phyloP scores from a whole-genome alignment of 2,888 invertebrate genomes.

The Caenorhabditis wallacei region DNA sequence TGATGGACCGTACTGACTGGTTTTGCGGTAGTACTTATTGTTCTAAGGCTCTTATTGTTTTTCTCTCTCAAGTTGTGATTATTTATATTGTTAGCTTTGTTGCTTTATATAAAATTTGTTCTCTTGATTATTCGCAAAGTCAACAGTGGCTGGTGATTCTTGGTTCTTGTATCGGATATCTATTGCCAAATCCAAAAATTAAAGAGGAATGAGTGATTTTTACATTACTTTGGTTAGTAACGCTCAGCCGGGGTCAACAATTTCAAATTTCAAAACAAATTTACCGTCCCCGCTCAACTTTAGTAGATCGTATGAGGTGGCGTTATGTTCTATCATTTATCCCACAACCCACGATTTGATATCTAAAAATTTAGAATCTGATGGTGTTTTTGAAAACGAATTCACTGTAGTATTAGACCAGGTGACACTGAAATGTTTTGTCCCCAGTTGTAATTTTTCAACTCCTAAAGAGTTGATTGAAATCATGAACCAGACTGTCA shows the following conservation, averaged over 20 bases:
- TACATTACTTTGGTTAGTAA: slow-evolving; percentile 33
- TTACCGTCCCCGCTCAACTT: slow-evolving; percentile 4
- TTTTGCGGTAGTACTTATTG: slow-evolving; percentile 21
- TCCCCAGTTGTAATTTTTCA: not conserved
- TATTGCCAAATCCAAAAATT: slow-evolving; percentile 38
- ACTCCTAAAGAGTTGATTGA: not conserved
- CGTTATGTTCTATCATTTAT: slow-evolving; percentile 22
- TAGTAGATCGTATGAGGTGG: slow-evolving; percentile 17
- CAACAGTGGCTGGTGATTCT: slow-evolving; percentile 27
- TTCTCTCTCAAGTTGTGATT: slow-evolving; percentile 24
- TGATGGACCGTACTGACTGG: slow-evolving; percentile 23
- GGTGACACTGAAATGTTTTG: too few relatives aligned
- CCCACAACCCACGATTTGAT: slow-evolving; percentile 35
- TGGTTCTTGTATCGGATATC: slow-evolving; percentile 29
- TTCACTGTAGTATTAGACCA: not conserved
- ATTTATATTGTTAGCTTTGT: slow-evolving; percentile 30
- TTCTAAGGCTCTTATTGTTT: slow-evolving; percentile 36
- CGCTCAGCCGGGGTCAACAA: slow-evolving; percentile 5
- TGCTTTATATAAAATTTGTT: slow-evolving; percentile 31
- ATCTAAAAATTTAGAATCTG: not conserved
- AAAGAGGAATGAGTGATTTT: slow-evolving; percentile 26
- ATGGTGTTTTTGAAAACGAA: slow-evolving; percentile 27
- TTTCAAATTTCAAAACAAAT: slow-evolving; percentile 27
- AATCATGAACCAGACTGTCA: not conserved
- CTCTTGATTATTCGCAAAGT: not conserved